A percentile compares a stretch with the other conserved stretches of the same genome.
phyloP scores from a whole-genome alignment of 2,113 vertebrate genomes.

The Saccopteryx leptura region DNA sequence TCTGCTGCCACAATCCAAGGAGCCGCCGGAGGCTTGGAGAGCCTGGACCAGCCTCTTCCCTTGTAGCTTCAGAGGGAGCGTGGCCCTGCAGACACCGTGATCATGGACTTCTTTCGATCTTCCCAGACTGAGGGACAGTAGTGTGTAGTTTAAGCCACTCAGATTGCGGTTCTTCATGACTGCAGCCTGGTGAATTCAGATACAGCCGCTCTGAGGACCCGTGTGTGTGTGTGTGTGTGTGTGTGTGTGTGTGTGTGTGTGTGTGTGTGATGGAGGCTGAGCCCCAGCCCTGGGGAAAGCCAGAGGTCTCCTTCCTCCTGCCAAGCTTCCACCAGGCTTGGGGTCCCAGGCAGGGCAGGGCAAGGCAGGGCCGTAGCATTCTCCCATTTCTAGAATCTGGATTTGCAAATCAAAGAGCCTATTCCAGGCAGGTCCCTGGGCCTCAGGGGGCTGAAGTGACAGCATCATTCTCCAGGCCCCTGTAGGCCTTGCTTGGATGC shows the following conservation, averaged over 20 bases:
- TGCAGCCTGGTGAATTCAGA: background rate
- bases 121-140: background rate
- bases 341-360: background rate
- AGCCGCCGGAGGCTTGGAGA: background rate
- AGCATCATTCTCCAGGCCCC: background rate
- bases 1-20: background rate
- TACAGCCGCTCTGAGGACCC: background rate
- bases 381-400: background rate
- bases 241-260: too few relatives aligned
- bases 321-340: background rate
- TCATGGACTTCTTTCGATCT: background rate
- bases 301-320: background rate
- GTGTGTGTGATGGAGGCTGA: background rate
- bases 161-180: background rate
- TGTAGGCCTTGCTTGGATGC: constrained; percentile 35
- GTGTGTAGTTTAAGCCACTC: background rate
- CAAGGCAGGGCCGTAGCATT: background rate
- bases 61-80: background rate
- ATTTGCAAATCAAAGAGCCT: constrained; percentile 79
- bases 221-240: too few relatives aligned
- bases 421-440: background rate
- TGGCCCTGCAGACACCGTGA: background rate
- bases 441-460: constrained; percentile 23
- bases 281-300: background rate
- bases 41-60: background rate